Base-by-base conservation (phyloP, 2,888 invertebrate species). In the Zhengitettix transpicula region DNA sequence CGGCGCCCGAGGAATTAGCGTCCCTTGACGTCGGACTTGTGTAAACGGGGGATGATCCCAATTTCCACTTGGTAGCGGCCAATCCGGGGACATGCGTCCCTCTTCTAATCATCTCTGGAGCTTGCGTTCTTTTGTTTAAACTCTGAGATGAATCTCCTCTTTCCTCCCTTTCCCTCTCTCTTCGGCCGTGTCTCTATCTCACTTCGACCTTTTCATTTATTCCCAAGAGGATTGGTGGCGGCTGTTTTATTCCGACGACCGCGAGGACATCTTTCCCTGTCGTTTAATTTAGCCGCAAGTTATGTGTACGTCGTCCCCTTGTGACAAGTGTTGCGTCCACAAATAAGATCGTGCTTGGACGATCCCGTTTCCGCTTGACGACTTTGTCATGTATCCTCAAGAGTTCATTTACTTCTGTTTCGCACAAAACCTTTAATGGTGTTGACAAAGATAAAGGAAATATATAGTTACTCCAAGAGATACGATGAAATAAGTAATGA, bases 121-220 rank as follows among this genome's bases (percentile, higher is more conserved):
- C 47, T 47, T 12, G 47, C 55, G 55, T 55, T 57, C 57, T 57
- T 60, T 57, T 60, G 60, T 60, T 60, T 60, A 56, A 60, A 60
- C 57, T 56, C 42, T 17, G 54, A 55, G 52, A 58, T 58, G 58
- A 58, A 40, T 44, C 47, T 28, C 2, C 5, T 42, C 41, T 44
- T 44, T 14, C 11, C 41, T 41, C 56, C 42, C 54, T 11, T 8
- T 17, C 54, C 40, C 54, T 16, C 54, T 54, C 16, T 54, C 54
- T 54, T n/a, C 40, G 53, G 12, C 17, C 53, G 53, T n/a, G 53
- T 53, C 28, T 17, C 53, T 17, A 14, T 28, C 15, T 28, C 51
- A 10, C 15, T 47, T 47, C 47, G 28, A 28, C 28, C 28, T 28
- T 28, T 28, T 28, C 28, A 28, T 28, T 28, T 28, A 28, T 47